Base-by-base conservation (phyloP, 2,888 invertebrate species). In the Ophion obscuratus region DNA sequence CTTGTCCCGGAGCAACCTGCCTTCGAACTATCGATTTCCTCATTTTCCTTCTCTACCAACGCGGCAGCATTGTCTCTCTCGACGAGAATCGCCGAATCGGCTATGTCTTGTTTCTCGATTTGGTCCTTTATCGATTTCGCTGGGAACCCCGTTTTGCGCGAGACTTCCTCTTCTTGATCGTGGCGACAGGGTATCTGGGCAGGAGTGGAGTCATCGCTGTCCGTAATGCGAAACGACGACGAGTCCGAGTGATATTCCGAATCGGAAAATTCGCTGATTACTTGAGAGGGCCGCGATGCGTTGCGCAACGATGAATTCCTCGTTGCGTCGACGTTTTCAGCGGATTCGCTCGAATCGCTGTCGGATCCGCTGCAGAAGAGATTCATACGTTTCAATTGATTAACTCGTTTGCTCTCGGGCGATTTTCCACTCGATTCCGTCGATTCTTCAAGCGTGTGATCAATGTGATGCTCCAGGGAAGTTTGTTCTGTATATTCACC, bases 311-410 rank as follows among this genome's bases (percentile, higher is more conserved):
- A 10, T 31, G 14, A 2, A 53, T 31, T 11, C 7, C 1, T 47
- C 64, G n/a, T 44, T 0, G 2, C n/a, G 6, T 64, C 44, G 47
- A 53, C 3, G 11, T 53, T 44, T 17, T 76, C 64, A 66, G 59
- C 66, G 9, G 31, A n/a, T 40, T 27, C 31, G 20, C 88, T 88
- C 7, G 84, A 85, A 9, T 85, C 86, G 44, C 83, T 85, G 0
- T 86, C 87, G 2, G 5, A 14, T 9, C 57, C 87, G 20, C 64
- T 77, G 74, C 62, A 64, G 36, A 70, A n/a, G 9, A 89, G 83
- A 84, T 90, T 88, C 40, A 90, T 81, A 11, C 81, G 85, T 59
- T 81, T 87, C 9, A 89, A n/a, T 83, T 86, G 87, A 59, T 77
- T 62, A 2, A 88, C 36, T 9, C 87, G 86, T 75, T 64, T 81